A percentile compares a stretch with the other conserved stretches of the same genome.
Evolutionary conservation across 1,140 invertebrate genomes (phyloP).

Genomic region (Triops cancriformis): DNA sequence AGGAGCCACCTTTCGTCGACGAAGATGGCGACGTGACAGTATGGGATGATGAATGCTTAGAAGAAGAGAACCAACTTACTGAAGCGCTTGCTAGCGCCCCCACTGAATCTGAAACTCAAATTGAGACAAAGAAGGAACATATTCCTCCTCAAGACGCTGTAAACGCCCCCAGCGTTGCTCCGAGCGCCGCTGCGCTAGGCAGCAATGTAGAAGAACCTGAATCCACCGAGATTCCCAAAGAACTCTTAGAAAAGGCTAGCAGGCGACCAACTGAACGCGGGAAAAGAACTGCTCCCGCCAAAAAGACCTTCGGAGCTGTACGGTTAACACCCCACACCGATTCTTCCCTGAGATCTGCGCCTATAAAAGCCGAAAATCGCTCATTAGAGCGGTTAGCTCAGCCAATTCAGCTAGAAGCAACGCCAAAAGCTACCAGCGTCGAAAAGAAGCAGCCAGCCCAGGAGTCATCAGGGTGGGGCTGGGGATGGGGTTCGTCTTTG

Average conservation of each 20-base stretch:
- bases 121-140: neutral
- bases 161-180: neutral
- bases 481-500: slow-evolving; percentile 56
- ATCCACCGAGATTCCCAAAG: neutral
- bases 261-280: neutral
- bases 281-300: neutral
- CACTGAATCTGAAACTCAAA: neutral
- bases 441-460: slow-evolving; percentile 17
- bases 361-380: no score
- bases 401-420: neutral
- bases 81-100: neutral
- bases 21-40: neutral
- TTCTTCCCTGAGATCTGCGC: neutral
- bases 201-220: neutral
- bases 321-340: neutral
- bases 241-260: neutral
- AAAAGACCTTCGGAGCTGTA: neutral
- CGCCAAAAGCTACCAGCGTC: neutral
- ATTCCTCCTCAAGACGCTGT: neutral
- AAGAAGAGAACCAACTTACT: neutral
- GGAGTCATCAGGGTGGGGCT: slow-evolving; percentile 54
- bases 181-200: neutral
- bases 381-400: no score
- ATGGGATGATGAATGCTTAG: neutral
- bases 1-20: neutral